Base-by-base conservation (phyloP, 2,797 vertebrate genomes). In the Falco berigora region DNA sequence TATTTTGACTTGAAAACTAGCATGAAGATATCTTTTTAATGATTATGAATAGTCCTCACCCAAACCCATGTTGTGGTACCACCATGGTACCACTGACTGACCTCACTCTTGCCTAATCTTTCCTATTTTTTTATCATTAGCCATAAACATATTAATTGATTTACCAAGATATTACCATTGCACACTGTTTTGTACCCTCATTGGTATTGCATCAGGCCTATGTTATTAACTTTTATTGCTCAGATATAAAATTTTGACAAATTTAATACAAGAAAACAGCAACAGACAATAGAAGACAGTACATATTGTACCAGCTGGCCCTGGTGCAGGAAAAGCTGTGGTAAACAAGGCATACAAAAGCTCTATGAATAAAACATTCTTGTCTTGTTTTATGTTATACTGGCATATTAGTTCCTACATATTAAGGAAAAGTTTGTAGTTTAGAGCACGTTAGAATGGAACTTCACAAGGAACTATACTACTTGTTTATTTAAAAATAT, bases 281-380 rank as follows among this genome's bases (percentile, higher is more conserved):
- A 81, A 64, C 69, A 96, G 97, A 97, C 86, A 83, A 79, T 79
- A 80, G 79, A 92, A 81, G 78, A 73, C 56, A 74, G 59, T 93
- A 69, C 47, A 77, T 77, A 78, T 62, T 66, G 78, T 93, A 84
- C 82, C 91, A 95, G 79, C 55, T 93, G 82, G 62, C 90, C 71
- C 59, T 46, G 28, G 62, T 88, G 67, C 63, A 68, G 42, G 69
- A 86, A 89, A 96, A 94, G n/a, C 89, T 75, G 49, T 47, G 47
- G 47, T 91, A 78, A 77, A 78, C 64, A 90, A 90, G 28, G 44
- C 50, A n/a, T 55, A n/a, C 27, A 69, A 89, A 88, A 93, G 30
- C 82, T 86, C 58, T 50, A 85, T 88, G 90, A 97, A 97, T 94
- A 97, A 97, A 95, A 85, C 77, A 93, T 88, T 84, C 96, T 94